Conservation (phyloP, 2,888 invertebrate species). For the Sarcophaga carnaria region DNA sequence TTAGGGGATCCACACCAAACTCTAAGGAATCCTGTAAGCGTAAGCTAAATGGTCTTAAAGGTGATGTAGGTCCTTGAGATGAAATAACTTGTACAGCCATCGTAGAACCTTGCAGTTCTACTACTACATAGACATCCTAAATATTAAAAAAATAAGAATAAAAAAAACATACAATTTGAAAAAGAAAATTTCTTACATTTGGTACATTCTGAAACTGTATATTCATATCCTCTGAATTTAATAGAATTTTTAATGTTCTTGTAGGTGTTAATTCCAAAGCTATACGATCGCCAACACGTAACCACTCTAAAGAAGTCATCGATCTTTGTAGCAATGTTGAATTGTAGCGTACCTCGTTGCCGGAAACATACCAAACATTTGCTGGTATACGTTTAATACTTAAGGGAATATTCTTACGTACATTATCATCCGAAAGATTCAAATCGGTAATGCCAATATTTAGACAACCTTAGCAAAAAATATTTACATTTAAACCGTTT, state of each 20-base stretch:
- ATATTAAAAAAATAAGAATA: neutral
- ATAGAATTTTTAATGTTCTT: slow-evolving; percentile 87
- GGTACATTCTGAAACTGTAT: slow-evolving; percentile 89
- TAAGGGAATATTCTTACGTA: slow-evolving; percentile 86
- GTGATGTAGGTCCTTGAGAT: slow-evolving; percentile 83
- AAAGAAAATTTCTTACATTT: slow-evolving; percentile 83
- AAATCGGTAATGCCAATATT: slow-evolving; percentile 90
- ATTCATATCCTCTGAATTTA: slow-evolving; percentile 92
- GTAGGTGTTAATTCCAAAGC: slow-evolving; percentile 89
- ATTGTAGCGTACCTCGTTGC: slow-evolving; percentile 87
- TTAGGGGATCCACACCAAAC: slow-evolving; percentile 84
- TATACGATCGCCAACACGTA: slow-evolving; percentile 90
- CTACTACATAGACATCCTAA: slow-evolving; percentile 90
- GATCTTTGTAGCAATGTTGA: slow-evolving; percentile 86
- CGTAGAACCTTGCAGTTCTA: slow-evolving; percentile 91
- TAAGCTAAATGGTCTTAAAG: slow-evolving; percentile 82
- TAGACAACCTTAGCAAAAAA: slow-evolving; percentile 84
- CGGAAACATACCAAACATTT: slow-evolving; percentile 83
- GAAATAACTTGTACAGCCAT: slow-evolving; percentile 89
- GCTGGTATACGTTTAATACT: slow-evolving; percentile 86
- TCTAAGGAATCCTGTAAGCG: slow-evolving; percentile 85
- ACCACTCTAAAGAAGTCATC: slow-evolving; percentile 88
- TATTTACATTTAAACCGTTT: neutral
- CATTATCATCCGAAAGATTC: slow-evolving; percentile 85
- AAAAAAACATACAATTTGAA: neutral